phyloP scores from a whole-genome alignment of 2,113 vertebrate genomes.

The Rhagologus leucostigma region DNA sequence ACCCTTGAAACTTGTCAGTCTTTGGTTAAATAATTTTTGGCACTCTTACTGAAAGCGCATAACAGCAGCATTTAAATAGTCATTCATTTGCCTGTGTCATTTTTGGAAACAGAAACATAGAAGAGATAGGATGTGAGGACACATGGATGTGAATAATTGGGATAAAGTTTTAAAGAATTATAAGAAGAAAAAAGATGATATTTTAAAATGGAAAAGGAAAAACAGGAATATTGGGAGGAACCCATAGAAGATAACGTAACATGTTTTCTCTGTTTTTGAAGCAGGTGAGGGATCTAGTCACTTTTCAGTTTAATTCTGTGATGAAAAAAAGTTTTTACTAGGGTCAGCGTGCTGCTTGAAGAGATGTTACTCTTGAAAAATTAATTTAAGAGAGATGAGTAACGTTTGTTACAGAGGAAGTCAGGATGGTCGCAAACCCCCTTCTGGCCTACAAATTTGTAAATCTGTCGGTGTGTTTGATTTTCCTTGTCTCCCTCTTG shows the following conservation, averaged over 20 bases:
- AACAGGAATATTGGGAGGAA: neutral
- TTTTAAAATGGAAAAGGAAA: neutral
- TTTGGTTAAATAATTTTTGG: neutral
- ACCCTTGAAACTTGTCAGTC: neutral
- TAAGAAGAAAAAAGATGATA: neutral
- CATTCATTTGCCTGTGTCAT: accelerated
- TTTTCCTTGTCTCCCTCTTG: neutral
- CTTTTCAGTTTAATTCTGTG: neutral
- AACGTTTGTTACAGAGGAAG: neutral
- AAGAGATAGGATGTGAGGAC: neutral
- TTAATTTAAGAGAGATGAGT: neutral
- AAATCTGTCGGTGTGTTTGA: neutral
- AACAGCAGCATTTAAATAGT: neutral
- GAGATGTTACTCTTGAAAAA: neutral
- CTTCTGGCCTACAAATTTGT: neutral
- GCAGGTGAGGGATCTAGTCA: neutral
- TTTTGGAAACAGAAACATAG: neutral
- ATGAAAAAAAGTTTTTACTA: neutral
- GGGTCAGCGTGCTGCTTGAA: neutral
- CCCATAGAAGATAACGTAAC: neutral
- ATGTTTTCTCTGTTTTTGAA: neutral
- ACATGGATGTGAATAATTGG: neutral
- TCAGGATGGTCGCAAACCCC: accelerated
- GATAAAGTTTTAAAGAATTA: neutral
- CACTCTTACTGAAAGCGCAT: neutral